phyloP scores from a whole-genome alignment of 92 coral and sea anemone genomes.

The Pocillopora grandis region DNA sequence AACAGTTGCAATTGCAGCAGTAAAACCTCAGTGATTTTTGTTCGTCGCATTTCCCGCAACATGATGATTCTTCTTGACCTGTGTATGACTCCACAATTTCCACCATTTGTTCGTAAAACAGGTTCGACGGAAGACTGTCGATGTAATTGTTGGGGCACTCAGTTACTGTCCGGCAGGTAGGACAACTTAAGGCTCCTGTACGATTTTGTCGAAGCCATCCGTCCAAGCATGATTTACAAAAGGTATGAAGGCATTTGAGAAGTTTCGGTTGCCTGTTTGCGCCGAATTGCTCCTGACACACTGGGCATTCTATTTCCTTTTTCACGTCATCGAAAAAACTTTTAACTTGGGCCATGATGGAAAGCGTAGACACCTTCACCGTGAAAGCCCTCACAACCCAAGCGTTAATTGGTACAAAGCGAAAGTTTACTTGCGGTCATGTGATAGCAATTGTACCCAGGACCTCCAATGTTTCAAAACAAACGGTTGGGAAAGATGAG shows the following conservation, averaged over 20 bases:
- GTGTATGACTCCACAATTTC: conserved; percentile 33
- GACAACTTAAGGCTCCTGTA: conserved; percentile 21
- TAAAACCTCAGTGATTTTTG: not conserved
- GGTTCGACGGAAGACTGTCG: conserved; percentile 18
- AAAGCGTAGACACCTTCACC: not conserved
- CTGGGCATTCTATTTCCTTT: not conserved
- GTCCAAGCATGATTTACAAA: conserved; percentile 20
- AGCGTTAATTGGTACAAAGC: no score
- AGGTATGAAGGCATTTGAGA: not conserved
- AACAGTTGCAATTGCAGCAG: conserved; percentile 5
- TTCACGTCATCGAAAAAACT: not conserved
- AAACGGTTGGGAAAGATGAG: no score
- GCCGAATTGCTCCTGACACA: not conserved
- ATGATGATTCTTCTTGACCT: conserved; percentile 9
- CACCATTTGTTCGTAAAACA: conserved; percentile 29
- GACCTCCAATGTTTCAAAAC: no score
- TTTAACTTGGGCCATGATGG: not conserved
- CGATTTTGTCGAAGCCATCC: conserved; percentile 21
- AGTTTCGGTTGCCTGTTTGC: not conserved
- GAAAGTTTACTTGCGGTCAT: no score
- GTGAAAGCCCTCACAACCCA: no score
- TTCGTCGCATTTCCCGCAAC: conserved; percentile 20
- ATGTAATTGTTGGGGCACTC: conserved; percentile 20
- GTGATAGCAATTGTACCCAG: no score
- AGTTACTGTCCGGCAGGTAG: conserved; percentile 23